Base-by-base conservation (phyloP, 2,797 vertebrate species). In the Myripristis murdjan region DNA sequence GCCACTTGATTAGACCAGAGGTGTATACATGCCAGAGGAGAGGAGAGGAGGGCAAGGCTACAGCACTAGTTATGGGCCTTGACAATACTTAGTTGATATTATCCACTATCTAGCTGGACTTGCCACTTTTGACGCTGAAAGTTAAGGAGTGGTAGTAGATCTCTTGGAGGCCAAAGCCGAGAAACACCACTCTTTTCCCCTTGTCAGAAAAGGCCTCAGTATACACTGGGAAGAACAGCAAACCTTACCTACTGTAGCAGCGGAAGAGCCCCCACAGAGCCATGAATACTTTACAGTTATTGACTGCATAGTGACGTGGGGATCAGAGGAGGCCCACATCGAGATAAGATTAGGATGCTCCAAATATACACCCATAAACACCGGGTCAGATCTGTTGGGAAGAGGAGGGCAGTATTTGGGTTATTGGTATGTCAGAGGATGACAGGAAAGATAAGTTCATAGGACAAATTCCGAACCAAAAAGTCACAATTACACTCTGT, bases 261-360 rank as follows among this genome's bases (percentile, higher is more conserved):
- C n/a, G 68, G 69, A 81, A 22, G 60, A 58, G 47, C 60, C 68
- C 85, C 64, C 5, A 4, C 70, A 0, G 26, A 66, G 59, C 15
- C 77, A 90, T 89, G 47, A 90, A 89, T 91, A 90, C 72, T 91
- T 86, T 57, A 86, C 60, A 80, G 47, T 2, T 83, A 37, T 84
- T n/a, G 35, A 80, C 66, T 78, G 43, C 53, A 51, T 86, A 28
- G 59, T 68, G 48, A 62, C 57, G 64, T 33, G 26, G 46, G 73
- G 64, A 80, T 86, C 67, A 79, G 80, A 78, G 65, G 46, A 80
- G 69, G 67, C 47, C 64, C 66, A 73, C 73, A 48, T 64, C 33
- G 54, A 1, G 23, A 24, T 58, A 59, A 51, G 46, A 24, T 58
- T 61, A 51, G 46, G 70, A 49, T n/a, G 10, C 65, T 69, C 67